Evolutionary conservation across 92 coral and sea anemone genomes (phyloP), one percentile per base, ranked within the genome.

Genomic region (Umimayanthus kanabou): DNA sequence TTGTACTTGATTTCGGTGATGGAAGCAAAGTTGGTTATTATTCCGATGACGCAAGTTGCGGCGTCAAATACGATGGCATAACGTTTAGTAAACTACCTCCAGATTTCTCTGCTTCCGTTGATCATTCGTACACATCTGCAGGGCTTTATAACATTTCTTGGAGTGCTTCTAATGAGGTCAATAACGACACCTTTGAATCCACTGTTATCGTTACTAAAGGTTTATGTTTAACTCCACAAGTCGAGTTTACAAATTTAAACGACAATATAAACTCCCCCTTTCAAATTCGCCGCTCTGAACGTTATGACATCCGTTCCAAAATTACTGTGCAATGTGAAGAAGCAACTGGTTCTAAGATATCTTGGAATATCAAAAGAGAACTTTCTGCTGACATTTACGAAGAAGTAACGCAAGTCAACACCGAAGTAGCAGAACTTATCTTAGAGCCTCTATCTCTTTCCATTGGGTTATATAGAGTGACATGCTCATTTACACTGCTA

Each of bases 91-190:
- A 70, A 16, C 78, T 83, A 3, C 78, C 79, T 45, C 45, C 77
- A 11, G 78, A 83, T 9, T 83, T 83, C 10, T 43, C 78, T 30
- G 77, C 6, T 20, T 72, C 57, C 16, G 61, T 43, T 22, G 29
- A 70, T 20, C 87, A 83, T 22, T 42, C 87, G 0, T 83, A 70
- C 64, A 11, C 23, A 8, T 4, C 40, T 26, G 78, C 87, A 5
- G 87, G 87, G 77, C 16, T 83, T 83, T 83, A 69, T 50, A 71
- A 69, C 45, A 29, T 83, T 69, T 83, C 87, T 15, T 83, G 87
- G 87, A 70, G 65, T 1, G 87, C 42, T 43, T 70, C 87, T 26
- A 47, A 70, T 20, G 20, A 28, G 13, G 25, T 42, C 6, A 71
- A 23, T 4, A 83, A 83, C 43, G 78, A 83, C 26, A 65, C 87